A percentile compares a stretch with the other conserved stretches of the same genome.
Conservation (phyloP, 2,113 vertebrate genomes). For the Speoplatyrhinus poulsoni region DNA sequence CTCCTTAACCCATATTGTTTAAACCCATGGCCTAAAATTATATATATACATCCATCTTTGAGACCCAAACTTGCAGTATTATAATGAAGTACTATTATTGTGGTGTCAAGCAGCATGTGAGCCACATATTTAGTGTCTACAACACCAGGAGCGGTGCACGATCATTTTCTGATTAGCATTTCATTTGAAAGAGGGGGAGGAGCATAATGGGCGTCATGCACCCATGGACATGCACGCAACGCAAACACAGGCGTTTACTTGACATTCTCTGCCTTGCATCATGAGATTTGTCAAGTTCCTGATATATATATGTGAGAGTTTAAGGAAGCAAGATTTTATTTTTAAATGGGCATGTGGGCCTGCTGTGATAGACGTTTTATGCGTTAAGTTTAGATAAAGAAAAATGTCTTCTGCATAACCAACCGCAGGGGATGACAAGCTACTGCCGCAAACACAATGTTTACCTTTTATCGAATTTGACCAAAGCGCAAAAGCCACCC, state of each 20-base stretch:
- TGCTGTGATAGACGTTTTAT: conserved; percentile 32
- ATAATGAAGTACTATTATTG: neutral
- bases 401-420: too few relatives aligned
- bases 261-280: conserved; percentile 53
- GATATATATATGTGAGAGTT: conserved; percentile 10
- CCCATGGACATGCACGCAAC: neutral
- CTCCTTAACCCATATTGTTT: neutral
- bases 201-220: neutral
- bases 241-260: conserved; percentile 42
- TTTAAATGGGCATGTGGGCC: conserved; percentile 26
- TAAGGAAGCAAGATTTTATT: conserved; percentile 1
- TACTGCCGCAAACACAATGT: too few relatives aligned
- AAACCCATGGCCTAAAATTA: neutral
- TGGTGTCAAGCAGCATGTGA: neutral
- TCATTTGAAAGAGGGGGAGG: too few relatives aligned
- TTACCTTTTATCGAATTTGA: too few relatives aligned
- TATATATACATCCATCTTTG: neutral
- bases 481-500: too few relatives aligned
- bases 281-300: conserved; percentile 51
- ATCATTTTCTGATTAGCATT: neutral
- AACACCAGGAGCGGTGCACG: neutral
- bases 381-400: too few relatives aligned
- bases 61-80: too few relatives aligned
- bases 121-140: neutral
- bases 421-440: too few relatives aligned